phyloP scores from a whole-genome alignment of 2,113 vertebrate genomes.

The Anhinga rufa region DNA sequence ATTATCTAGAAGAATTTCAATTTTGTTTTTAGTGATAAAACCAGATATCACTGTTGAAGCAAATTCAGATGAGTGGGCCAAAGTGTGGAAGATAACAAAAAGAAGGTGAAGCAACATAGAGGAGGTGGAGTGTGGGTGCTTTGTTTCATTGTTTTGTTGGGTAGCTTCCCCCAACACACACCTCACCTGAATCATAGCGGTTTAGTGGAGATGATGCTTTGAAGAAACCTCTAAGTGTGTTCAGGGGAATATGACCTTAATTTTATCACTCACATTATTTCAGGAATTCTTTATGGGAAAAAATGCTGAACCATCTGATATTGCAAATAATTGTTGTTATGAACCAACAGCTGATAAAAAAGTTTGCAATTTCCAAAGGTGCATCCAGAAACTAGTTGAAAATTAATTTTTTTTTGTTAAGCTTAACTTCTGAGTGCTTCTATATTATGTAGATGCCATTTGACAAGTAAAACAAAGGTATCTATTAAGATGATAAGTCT shows the following conservation, averaged over 20 bases:
- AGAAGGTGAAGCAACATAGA: background rate
- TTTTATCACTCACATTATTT: background rate
- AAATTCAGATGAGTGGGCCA: background rate
- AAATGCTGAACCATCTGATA: background rate
- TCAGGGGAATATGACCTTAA: background rate
- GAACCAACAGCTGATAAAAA: background rate
- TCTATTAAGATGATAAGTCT: background rate
- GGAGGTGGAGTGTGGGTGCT: background rate
- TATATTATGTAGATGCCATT: background rate
- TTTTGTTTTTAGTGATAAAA: background rate
- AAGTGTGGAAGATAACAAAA: background rate
- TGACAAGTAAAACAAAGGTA: background rate
- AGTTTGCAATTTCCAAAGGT: background rate
- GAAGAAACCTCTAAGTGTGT: background rate
- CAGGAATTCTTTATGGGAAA: background rate
- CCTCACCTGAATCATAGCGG: background rate
- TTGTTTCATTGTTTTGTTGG: background rate
- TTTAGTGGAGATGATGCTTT: background rate
- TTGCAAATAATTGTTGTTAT: background rate
- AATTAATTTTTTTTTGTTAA: background rate
- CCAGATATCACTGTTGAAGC: background rate
- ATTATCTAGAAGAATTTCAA: background rate
- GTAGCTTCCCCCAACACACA: background rate
- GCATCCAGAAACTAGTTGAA: background rate
- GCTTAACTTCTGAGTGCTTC: background rate